These are phyloP conservation scores for Chromobotia macracanthus DNA, from an alignment of 2,797 vertebrate species.

Conservation along the genomic window DNA sequence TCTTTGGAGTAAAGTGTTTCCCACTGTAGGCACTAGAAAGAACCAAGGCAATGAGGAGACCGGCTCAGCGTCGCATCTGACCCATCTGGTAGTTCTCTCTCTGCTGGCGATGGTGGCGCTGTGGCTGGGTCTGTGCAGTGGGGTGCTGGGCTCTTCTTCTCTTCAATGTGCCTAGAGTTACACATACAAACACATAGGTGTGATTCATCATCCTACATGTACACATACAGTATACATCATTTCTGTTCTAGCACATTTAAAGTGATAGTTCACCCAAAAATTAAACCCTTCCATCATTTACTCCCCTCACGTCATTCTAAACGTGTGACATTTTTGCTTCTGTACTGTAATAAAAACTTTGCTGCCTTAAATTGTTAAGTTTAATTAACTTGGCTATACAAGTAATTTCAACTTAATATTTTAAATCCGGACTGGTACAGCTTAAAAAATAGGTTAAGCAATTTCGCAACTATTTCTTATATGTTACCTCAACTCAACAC, in stretches of 20 bases:
- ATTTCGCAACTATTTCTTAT: no score
- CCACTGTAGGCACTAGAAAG: constrained; percentile 94
- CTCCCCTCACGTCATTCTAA: no score
- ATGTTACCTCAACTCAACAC: no score
- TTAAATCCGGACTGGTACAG: no score
- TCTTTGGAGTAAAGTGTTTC: constrained; percentile 97
- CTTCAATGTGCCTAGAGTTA: constrained; percentile 86
- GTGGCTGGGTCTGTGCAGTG: constrained; percentile 77
- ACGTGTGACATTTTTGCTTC: no score
- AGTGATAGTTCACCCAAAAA: no score
- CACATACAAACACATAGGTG: constrained; percentile 54
- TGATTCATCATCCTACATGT: neutral
- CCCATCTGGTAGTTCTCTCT: constrained; percentile 91
- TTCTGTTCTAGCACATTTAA: constrained; percentile 23
- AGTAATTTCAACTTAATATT: no score
- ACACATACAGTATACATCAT: constrained; percentile 27
- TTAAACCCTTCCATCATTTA: no score
- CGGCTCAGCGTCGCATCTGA: constrained; percentile 85
- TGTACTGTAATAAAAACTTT: no score
- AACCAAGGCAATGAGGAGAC: constrained; percentile 87
- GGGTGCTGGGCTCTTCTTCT: constrained; percentile 82
- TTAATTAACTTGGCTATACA: no score
- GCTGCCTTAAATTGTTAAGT: no score
- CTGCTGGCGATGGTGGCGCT: constrained; percentile 78
- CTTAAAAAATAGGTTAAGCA: no score